Conservation (phyloP, 2,888 invertebrate genomes). For the Meandrusa payeni region DNA sequence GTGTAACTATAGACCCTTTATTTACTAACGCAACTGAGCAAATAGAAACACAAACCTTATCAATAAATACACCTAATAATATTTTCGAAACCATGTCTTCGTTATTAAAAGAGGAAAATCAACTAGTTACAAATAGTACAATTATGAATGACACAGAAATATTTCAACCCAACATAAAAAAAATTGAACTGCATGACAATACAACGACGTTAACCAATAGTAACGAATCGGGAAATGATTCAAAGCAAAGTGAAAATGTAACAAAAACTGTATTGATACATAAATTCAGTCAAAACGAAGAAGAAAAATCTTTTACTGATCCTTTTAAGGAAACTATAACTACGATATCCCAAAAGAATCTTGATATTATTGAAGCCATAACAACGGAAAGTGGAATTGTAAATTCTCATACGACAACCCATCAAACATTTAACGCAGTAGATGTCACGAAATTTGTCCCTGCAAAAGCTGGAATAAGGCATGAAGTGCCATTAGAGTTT, state of each 20-base stretch:
- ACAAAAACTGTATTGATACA: too few relatives aligned
- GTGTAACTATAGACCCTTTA: slow-evolving; percentile 38
- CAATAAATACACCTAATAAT: slow-evolving; percentile 32
- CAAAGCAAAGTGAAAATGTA: neutral
- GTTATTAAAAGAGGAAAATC: slow-evolving; percentile 21
- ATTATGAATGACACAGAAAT: too few relatives aligned
- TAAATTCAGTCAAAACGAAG: too few relatives aligned
- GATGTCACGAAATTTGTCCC: slow-evolving; percentile 51
- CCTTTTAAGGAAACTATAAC: neutral
- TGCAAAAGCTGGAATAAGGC: slow-evolving; percentile 57
- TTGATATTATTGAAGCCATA: neutral
- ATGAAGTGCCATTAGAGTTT: slow-evolving; percentile 54
- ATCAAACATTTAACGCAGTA: slow-evolving; percentile 32
- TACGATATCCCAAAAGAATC: neutral
- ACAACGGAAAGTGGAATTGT: neutral
- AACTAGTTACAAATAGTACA: neutral
- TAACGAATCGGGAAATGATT: too few relatives aligned
- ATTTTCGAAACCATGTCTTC: slow-evolving; percentile 45
- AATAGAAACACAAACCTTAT: slow-evolving; percentile 33
- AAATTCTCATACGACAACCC: too few relatives aligned
- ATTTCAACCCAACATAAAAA: too few relatives aligned
- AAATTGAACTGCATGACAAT: too few relatives aligned
- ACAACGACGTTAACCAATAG: too few relatives aligned
- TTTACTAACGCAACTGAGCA: slow-evolving; percentile 28
- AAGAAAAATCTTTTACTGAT: neutral